Evolutionary conservation across 2,888 invertebrate genomes (phyloP), one percentile per base, ranked within the genome.

Genomic region (Alloscopus bannaensis): DNA sequence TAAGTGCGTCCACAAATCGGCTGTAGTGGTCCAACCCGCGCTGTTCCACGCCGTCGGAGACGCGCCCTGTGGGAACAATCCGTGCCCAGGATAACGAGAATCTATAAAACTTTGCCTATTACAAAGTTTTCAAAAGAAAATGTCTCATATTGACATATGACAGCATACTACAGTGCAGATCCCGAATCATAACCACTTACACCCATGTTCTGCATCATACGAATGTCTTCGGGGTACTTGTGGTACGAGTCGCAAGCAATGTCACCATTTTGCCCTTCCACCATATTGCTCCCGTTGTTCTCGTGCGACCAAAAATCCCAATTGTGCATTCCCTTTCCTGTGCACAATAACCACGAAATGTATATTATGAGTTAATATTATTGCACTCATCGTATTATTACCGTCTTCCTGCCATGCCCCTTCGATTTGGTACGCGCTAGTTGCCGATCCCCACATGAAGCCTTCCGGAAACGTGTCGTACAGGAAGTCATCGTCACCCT

Each of bases 21-120:
- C 42, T 70, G 88, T 96, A 96, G 84, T 89, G 89, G 11, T 87
- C 85, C 11, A 90, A 83, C 8, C 89, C 90, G 0, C 82, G 84
- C 70, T 87, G 84, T 81, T 89, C 89, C 4, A 89, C 62, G 1
- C 45, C 64, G 20, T 81, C 81, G 2, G 73, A 68, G 8, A 71
- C 89, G 3, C 80, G 83, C 42, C 88, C 89, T 62, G 88, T 87
- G 0, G 89, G 89, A 57, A 90, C 84, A 18, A 90, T 86, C 20
- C 90, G 86, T 1, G 88, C 85, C 90, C 90, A 90, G 2, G 88
- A 87, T 3, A 85, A 24, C 16, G 82, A 82, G 62, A 85, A 85
- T 11, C 85, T 76, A 65, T 85, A 85, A 18, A 79, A 83, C 31
- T 81, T 55, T 1, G 78, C 84, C 83, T 77, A n/a, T 4, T 81